Evolutionary conservation across 2,113 vertebrate genomes (phyloP).

Genomic region (Nannospalax galili): DNA sequence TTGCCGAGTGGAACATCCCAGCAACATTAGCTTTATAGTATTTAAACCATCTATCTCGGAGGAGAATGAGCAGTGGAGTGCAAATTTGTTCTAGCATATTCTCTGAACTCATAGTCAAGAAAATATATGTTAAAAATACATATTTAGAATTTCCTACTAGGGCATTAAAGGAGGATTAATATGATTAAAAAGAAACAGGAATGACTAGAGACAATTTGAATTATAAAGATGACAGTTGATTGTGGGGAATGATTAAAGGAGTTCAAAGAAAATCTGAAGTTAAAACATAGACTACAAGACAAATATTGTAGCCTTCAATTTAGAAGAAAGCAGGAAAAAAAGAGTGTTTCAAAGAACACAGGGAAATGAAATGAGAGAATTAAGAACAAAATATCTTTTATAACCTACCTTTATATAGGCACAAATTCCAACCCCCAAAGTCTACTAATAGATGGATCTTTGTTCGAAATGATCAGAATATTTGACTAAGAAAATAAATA

Average conservation of each 20-base stretch:
- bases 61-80: neutral
- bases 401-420: neutral
- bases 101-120: neutral
- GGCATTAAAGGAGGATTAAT: neutral
- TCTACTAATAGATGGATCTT: neutral
- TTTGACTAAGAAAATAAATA: neutral
- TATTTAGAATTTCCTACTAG: neutral
- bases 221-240: neutral
- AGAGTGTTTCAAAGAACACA: neutral
- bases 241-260: neutral
- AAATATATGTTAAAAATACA: neutral
- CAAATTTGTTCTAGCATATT: neutral
- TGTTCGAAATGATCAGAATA: neutral
- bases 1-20: neutral
- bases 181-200: neutral
- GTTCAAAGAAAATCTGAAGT: neutral
- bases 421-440: neutral
- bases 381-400: neutral
- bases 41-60: neutral
- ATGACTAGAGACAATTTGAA: neutral
- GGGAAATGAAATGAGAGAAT: neutral
- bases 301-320: neutral
- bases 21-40: neutral
- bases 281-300: neutral
- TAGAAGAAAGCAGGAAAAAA: neutral